Evolutionary conservation across 2,797 vertebrate genomes (phyloP).

Genomic region (Masticophis lateralis): DNA sequence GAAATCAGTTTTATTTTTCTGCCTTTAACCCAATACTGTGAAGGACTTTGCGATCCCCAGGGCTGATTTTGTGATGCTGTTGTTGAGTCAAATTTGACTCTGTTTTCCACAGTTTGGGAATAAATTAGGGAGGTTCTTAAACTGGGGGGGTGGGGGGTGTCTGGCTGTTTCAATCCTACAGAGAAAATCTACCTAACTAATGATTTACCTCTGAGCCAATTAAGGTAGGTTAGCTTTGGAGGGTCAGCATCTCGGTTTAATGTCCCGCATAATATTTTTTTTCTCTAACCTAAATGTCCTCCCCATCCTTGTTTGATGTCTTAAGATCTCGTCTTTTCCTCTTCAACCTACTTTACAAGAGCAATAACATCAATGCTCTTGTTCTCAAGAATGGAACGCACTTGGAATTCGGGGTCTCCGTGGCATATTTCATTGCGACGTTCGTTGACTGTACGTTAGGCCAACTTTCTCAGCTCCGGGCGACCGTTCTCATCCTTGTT

Average conservation of each 20-base stretch:
- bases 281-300: background rate
- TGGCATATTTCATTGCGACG: background rate
- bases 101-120: background rate
- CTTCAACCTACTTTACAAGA: background rate
- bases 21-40: background rate
- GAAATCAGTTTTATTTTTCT: background rate
- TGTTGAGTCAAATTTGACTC: background rate
- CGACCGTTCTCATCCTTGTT: background rate
- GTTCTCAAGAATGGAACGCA: background rate
- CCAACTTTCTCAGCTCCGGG: background rate
- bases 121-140: background rate
- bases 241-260: background rate
- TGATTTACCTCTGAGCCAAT: background rate
- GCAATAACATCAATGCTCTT: background rate
- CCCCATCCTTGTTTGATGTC: constrained; percentile 32
- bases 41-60: background rate
- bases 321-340: constrained; percentile 13
- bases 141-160: background rate
- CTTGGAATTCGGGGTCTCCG: too few species aligned
- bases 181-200: background rate
- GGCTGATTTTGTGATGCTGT: background rate
- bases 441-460: too few species aligned
- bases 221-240: background rate
- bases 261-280: background rate
- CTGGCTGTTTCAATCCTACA: background rate